Evolutionary conservation across 1,140 invertebrate species (phyloP).

Genomic region (Monochamus saltuarius): DNA sequence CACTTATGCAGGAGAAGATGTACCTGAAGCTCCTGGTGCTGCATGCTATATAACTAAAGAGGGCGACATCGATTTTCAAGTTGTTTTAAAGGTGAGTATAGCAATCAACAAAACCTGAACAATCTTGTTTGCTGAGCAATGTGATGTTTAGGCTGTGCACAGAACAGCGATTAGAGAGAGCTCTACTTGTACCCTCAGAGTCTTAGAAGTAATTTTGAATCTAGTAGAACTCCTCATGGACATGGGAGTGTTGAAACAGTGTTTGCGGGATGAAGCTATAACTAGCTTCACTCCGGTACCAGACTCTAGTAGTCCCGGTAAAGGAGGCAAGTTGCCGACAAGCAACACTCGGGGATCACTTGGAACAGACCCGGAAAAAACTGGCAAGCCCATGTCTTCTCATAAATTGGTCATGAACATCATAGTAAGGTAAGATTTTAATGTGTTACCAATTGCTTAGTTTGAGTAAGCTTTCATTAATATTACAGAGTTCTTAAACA

Average conservation of each 20-base stretch:
- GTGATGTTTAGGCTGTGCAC: slow-evolving; percentile 73
- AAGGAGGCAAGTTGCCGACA: slow-evolving; percentile 36
- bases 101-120: background rate
- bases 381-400: slow-evolving; percentile 43
- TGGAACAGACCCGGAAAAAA: slow-evolving; percentile 42
- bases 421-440: slow-evolving; percentile 42
- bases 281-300: slow-evolving; percentile 36
- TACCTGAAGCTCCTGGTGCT: slow-evolving; percentile 85
- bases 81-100: slow-evolving; percentile 78
- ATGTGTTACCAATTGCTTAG: background rate
- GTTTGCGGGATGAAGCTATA: slow-evolving; percentile 53
- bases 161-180: slow-evolving; percentile 76
- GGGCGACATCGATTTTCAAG: slow-evolving; percentile 88
- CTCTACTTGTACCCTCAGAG: slow-evolving; percentile 75
- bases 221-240: slow-evolving; percentile 86
- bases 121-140: background rate
- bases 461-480: background rate
- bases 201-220: slow-evolving; percentile 89
- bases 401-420: slow-evolving; percentile 48
- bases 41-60: slow-evolving; percentile 91
- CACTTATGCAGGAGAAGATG: slow-evolving; percentile 77
- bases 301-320: slow-evolving; percentile 48
- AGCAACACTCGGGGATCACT: slow-evolving; percentile 30
- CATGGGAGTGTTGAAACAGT: slow-evolving; percentile 75
- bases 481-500: slow-evolving; percentile 75